These are phyloP conservation scores for Deroptyus accipitrinus DNA, from an alignment of 2,113 vertebrate genomes.

Conservation along the genomic window DNA sequence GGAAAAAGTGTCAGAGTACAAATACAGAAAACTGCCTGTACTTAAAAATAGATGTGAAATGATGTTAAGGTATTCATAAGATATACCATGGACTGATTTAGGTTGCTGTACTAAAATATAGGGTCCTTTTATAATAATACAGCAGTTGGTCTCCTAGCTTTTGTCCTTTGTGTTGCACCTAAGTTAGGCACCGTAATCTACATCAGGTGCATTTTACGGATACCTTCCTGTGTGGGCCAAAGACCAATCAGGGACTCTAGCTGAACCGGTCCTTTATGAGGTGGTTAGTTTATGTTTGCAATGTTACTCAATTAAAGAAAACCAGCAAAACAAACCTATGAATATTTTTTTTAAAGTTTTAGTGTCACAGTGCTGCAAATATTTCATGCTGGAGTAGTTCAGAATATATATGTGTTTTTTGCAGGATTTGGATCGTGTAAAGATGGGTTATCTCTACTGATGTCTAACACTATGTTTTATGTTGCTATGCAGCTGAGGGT, in stretches of 20 bases:
- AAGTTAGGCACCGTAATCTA: background rate
- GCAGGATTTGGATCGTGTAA: background rate
- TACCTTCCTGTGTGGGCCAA: background rate
- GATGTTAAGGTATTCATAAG: background rate
- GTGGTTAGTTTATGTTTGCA: background rate
- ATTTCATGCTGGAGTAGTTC: background rate
- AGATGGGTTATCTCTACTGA: background rate
- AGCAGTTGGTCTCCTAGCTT: background rate
- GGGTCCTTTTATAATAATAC: background rate
- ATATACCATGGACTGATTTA: fast-evolving
- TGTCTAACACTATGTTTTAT: conserved; percentile 22
- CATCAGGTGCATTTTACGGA: background rate
- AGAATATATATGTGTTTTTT: background rate
- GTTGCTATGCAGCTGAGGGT: conserved; percentile 84
- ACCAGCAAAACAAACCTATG: background rate
- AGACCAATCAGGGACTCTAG: background rate
- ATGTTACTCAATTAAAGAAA: background rate
- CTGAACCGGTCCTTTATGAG: fast-evolving
- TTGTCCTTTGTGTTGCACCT: background rate
- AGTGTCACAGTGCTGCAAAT: background rate
- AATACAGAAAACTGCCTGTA: background rate
- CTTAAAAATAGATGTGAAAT: background rate
- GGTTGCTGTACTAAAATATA: background rate
- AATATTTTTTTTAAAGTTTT: fast-evolving
- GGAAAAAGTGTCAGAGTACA: background rate